Conservation (phyloP, 2,888 invertebrate species). For the Ophioninae sp. region DNA sequence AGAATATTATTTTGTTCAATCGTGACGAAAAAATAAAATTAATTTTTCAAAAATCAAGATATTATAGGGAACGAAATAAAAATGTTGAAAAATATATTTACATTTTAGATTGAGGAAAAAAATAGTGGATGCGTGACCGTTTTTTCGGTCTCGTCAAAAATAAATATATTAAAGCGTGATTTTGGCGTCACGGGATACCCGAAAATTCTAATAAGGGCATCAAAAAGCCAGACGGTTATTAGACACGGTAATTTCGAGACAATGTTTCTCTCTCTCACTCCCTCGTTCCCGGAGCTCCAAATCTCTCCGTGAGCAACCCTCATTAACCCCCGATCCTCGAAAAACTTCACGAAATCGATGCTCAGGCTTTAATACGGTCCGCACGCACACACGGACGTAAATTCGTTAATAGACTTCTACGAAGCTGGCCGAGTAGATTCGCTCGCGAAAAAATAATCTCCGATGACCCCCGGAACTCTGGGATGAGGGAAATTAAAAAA, state of each 20-base stretch:
- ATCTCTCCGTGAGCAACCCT: slow-evolving; percentile 31
- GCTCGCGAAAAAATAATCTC: slow-evolving; percentile 26
- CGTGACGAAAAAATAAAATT: too few relatives aligned
- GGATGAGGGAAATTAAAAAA: not conserved
- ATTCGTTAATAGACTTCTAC: slow-evolving; percentile 46
- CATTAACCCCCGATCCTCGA: slow-evolving; percentile 5
- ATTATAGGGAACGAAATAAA: too few relatives aligned
- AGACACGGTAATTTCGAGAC: slow-evolving; percentile 44
- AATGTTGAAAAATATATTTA: too few relatives aligned
- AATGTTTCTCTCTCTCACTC: slow-evolving; percentile 4
- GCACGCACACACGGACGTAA: slow-evolving; percentile 7
- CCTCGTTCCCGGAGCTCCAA: not conserved
- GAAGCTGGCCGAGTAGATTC: slow-evolving; percentile 30
- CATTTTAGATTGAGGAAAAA: too few relatives aligned
- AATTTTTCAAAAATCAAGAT: too few relatives aligned
- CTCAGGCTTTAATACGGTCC: not conserved
- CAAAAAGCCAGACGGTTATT: slow-evolving; percentile 22
- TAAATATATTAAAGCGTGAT: not conserved
- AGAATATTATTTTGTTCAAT: too few relatives aligned
- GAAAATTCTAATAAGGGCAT: not conserved
- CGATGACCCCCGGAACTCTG: slow-evolving; percentile 50
- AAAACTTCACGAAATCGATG: slow-evolving; percentile 16
- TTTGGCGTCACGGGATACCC: slow-evolving; percentile 20
- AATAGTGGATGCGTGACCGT: too few relatives aligned
- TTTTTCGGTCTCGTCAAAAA: not conserved